phyloP scores from a whole-genome alignment of 1,140 invertebrate species.

The Ceratina japonica region DNA sequence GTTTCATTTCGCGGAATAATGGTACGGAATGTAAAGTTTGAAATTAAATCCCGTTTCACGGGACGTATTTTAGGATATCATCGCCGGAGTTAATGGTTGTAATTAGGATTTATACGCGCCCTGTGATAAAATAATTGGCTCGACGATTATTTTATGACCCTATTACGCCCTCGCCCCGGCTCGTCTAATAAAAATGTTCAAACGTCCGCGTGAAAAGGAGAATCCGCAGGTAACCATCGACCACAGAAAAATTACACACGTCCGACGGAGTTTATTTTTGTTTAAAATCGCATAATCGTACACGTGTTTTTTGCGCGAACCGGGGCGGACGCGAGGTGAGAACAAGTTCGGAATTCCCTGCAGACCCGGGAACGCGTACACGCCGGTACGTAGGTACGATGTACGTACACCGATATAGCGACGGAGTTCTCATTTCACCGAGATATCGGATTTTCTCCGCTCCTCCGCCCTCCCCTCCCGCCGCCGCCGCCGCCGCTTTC shows the following conservation, averaged over 20 bases:
- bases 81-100: neutral
- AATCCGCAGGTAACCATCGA: no score
- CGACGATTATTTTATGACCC: neutral
- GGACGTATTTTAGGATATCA: neutral
- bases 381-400: slow-evolving; percentile 50
- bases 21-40: slow-evolving; percentile 4
- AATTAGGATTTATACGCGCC: slow-evolving; percentile 10
- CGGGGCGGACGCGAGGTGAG: slow-evolving; percentile 20
- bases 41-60: neutral
- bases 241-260: no score
- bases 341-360: slow-evolving; percentile 14
- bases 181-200: neutral
- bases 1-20: neutral
- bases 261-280: no score
- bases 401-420: slow-evolving; percentile 60
- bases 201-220: no score
- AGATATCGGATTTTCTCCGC: slow-evolving; percentile 66
- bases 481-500: slow-evolving; percentile 43
- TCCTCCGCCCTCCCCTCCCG: slow-evolving; percentile 11
- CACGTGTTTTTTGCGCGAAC: neutral
- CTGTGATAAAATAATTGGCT: slow-evolving; percentile 3
- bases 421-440: slow-evolving; percentile 64
- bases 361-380: slow-evolving; percentile 34
- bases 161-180: neutral
- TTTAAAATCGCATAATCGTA: neutral